Percentiles rank a stretch among this genome's conserved stretches.
Conservation (phyloP, 2,888 invertebrate genomes). For the Papilio gigon region DNA sequence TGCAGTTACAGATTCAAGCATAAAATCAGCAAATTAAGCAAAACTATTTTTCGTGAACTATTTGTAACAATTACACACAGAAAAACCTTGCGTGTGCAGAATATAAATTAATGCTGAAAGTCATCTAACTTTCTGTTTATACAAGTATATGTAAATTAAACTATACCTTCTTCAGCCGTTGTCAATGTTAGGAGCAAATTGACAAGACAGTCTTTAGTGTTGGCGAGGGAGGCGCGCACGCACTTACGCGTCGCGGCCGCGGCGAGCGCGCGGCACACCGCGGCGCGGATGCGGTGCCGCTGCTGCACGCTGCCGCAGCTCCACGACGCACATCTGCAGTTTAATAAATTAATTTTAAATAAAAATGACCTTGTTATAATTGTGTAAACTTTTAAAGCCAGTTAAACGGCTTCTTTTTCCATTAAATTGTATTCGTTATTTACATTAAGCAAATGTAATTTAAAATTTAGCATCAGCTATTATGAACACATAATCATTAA, state of each 20-base stretch:
- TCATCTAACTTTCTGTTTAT: no score
- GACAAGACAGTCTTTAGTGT: conserved; percentile 70
- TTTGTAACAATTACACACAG: no score
- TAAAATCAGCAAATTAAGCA: background rate
- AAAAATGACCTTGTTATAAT: background rate
- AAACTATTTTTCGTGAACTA: no score
- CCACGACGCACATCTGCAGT: conserved; percentile 64
- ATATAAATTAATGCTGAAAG: no score
- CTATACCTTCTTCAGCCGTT: conserved; percentile 59
- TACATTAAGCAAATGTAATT: no score
- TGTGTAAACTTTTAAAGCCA: background rate
- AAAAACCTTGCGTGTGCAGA: background rate
- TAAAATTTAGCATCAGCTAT: no score
- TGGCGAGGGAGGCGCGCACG: conserved; percentile 63
- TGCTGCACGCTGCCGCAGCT: conserved; percentile 48
- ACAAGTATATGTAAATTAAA: no score
- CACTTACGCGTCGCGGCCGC: conserved; percentile 58
- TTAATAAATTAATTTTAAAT: conserved; percentile 21
- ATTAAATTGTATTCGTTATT: background rate
- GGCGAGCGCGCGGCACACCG: conserved; percentile 60
- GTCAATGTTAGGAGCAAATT: conserved; percentile 59
- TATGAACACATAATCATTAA: background rate
- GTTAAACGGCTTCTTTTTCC: background rate
- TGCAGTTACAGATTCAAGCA: background rate
- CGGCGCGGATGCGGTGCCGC: conserved; percentile 52